Conservation (phyloP, 2,797 vertebrate species). For the Okamejei kenojei region DNA sequence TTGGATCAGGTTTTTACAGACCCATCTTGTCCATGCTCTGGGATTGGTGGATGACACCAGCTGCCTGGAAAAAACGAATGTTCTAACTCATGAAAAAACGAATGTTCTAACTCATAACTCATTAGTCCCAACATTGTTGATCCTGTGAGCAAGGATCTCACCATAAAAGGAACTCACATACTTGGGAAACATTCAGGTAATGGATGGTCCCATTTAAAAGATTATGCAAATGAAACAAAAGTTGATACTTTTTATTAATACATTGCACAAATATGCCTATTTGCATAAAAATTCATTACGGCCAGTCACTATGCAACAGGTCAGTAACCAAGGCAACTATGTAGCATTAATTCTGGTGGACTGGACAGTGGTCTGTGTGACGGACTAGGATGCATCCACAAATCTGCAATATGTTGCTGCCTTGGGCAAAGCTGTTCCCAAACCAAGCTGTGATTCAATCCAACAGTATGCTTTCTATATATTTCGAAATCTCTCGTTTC, state of each 20-base stretch:
- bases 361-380: too few species aligned
- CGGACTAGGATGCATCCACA: too few species aligned
- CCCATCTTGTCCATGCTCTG: too few species aligned
- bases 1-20: too few species aligned
- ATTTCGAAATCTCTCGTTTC: too few species aligned
- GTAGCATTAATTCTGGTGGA: neutral
- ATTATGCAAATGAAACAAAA: neutral
- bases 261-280: neutral
- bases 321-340: constrained; percentile 26
- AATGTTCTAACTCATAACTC: too few species aligned
- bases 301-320: neutral
- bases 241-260: constrained; percentile 6
- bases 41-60: neutral
- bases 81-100: too few species aligned
- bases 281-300: neutral
- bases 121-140: neutral
- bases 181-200: neutral
- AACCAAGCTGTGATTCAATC: too few species aligned
- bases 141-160: neutral
- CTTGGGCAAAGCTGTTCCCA: too few species aligned
- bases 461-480: too few species aligned
- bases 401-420: too few species aligned
- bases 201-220: neutral
- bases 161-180: neutral
- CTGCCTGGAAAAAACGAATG: too few species aligned